phyloP scores from a whole-genome alignment of 2,797 vertebrate species.

The Calcarius lapponicus region DNA sequence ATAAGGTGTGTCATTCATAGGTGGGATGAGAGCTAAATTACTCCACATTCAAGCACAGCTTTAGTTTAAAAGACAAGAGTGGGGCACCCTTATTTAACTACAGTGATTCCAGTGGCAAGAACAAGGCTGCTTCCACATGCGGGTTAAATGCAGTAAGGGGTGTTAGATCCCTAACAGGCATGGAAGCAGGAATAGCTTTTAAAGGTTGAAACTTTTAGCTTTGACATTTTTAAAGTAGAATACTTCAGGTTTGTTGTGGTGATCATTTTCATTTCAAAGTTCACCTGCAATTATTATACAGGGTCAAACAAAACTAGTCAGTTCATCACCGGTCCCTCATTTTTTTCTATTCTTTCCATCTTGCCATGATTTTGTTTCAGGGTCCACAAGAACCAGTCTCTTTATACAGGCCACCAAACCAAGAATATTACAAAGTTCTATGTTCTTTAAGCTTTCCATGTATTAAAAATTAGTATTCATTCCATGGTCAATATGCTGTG shows the following conservation, averaged over 20 bases:
- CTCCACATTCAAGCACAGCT: background rate
- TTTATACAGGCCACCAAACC: background rate
- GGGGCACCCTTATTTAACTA: background rate
- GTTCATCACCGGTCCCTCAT: background rate
- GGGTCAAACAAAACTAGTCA: background rate
- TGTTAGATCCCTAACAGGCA: background rate
- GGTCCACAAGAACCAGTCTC: background rate
- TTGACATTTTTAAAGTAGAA: background rate
- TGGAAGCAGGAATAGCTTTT: background rate
- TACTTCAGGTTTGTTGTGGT: background rate
- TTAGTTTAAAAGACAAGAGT: background rate
- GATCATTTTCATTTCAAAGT: background rate
- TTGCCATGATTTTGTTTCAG: background rate
- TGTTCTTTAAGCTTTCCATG: background rate
- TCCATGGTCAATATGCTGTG: background rate
- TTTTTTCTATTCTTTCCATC: background rate
- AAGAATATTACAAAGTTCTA: background rate
- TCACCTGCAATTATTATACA: background rate
- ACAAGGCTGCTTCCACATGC: background rate
- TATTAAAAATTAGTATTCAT: background rate
- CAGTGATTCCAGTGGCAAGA: background rate
- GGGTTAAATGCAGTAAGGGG: background rate
- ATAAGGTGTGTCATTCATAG: background rate
- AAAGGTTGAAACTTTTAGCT: background rate
- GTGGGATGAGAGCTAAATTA: background rate